Percentiles rank a stretch among this genome's conserved stretches.
phyloP scores from a whole-genome alignment of 1,140 invertebrate genomes.

The Micrasema longulum region DNA sequence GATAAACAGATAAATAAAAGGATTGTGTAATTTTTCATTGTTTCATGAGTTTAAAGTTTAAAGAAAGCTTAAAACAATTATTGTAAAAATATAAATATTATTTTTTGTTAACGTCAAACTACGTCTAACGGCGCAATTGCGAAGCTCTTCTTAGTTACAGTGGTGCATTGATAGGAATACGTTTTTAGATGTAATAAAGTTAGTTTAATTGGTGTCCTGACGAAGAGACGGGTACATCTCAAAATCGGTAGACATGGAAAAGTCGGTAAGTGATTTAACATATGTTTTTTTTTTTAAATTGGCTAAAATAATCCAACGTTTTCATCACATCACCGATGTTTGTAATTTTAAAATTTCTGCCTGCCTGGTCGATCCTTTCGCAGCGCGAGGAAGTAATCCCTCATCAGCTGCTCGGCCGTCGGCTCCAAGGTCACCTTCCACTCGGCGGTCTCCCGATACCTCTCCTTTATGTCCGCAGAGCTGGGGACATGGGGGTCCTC shows the following conservation, averaged over 20 bases:
- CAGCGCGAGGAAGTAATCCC: slow-evolving; percentile 38
- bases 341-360: background rate
- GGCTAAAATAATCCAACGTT: background rate
- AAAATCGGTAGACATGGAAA: too few species aligned
- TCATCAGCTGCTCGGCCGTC: slow-evolving; percentile 22
- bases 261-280: too few species aligned
- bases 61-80: too few species aligned
- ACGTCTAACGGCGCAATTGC: too few species aligned
- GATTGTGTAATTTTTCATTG: background rate
- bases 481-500: background rate
- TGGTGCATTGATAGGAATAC: too few species aligned
- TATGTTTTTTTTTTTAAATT: background rate
- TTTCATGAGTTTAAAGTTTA: background rate
- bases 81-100: too few species aligned
- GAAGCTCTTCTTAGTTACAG: too few species aligned
- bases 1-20: background rate
- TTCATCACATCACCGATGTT: background rate
- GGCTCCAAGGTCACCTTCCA: slow-evolving; percentile 31
- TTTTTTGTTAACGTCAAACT: too few species aligned
- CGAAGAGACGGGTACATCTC: too few species aligned
- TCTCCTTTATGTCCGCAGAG: background rate
- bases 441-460: slow-evolving; percentile 17
- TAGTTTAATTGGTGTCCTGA: too few species aligned
- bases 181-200: background rate
- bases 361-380: slow-evolving; percentile 44